Conservation (phyloP, 2,113 vertebrate genomes). For the Tretioscincus oriximinensis region DNA sequence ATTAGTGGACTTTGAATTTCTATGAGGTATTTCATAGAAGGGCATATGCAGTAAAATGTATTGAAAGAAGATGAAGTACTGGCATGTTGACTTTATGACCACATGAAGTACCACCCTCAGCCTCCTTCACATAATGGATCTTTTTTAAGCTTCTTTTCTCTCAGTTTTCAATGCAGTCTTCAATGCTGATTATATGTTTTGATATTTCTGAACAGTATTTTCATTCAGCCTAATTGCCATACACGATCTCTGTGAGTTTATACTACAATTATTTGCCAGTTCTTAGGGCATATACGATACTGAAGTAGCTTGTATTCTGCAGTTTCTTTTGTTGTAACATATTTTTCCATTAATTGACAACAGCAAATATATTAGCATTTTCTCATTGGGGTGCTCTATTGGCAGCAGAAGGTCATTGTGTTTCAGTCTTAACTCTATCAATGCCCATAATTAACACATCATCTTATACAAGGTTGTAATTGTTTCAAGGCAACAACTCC, state of each 20-base stretch:
- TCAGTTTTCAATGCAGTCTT: conserved; percentile 17
- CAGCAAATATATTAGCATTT: conserved; percentile 25
- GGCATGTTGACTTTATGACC: not conserved
- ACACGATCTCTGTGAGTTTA: conserved; percentile 29
- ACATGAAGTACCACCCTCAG: not conserved
- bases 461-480: conserved; percentile 27
- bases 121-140: not conserved
- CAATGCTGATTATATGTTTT: conserved; percentile 30
- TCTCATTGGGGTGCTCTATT: conserved; percentile 17
- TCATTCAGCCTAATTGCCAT: conserved; percentile 26
- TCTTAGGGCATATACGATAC: conserved; percentile 12
- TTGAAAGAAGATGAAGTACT: not conserved
- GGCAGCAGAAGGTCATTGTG: conserved; percentile 20
- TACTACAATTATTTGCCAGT: conserved; percentile 33
- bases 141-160: not conserved
- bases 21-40: too few relatives aligned
- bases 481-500: conserved; percentile 9
- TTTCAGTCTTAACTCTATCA: conserved; percentile 17
- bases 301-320: conserved; percentile 9
- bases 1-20: not conserved
- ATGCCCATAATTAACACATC: conserved; percentile 27
- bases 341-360: conserved; percentile 20
- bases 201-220: conserved; percentile 27
- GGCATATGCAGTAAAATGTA: not conserved
- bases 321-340: conserved; percentile 25